Percentiles rank a stretch among this genome's conserved stretches.
Evolutionary conservation across 2,888 invertebrate genomes (phyloP).

Genomic region (Pheosia tremula): DNA sequence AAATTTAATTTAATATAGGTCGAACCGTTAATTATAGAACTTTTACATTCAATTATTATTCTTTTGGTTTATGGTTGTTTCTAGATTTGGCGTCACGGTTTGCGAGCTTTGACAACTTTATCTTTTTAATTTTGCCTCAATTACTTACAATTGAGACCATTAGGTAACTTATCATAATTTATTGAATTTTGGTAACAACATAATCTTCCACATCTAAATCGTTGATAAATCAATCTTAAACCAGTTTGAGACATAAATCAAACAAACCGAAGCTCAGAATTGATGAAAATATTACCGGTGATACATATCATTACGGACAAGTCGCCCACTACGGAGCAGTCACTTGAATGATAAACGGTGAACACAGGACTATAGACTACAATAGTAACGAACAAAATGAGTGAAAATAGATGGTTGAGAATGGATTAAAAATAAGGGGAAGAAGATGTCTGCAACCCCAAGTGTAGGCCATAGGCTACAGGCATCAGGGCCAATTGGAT

Average conservation of each 20-base stretch:
- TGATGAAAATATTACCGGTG: not conserved
- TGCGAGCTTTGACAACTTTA: not conserved
- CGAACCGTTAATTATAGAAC: conserved; percentile 48
- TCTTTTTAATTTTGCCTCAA: not conserved
- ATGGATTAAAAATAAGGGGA: too few relatives aligned
- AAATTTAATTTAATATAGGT: conserved; percentile 50
- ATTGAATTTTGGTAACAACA: not conserved
- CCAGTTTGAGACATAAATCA: not conserved
- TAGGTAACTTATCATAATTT: not conserved
- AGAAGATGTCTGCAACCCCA: too few relatives aligned
- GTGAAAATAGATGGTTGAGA: too few relatives aligned
- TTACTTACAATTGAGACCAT: not conserved
- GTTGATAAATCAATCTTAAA: not conserved
- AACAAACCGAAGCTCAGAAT: not conserved
- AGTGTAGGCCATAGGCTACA: too few relatives aligned
- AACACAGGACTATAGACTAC: not conserved
- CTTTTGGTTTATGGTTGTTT: not conserved
- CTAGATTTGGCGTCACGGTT: not conserved
- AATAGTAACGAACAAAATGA: too few relatives aligned
- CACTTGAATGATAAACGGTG: not conserved
- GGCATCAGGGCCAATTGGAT: too few relatives aligned
- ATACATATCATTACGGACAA: not conserved
- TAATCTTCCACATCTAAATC: not conserved
- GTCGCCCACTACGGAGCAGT: not conserved
- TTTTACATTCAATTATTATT: not conserved